Percentiles rank a stretch among this genome's conserved stretches.
These are phyloP conservation scores for Apodemus agrarius DNA, from an alignment of 2,797 vertebrate species.

Conservation along the genomic window DNA sequence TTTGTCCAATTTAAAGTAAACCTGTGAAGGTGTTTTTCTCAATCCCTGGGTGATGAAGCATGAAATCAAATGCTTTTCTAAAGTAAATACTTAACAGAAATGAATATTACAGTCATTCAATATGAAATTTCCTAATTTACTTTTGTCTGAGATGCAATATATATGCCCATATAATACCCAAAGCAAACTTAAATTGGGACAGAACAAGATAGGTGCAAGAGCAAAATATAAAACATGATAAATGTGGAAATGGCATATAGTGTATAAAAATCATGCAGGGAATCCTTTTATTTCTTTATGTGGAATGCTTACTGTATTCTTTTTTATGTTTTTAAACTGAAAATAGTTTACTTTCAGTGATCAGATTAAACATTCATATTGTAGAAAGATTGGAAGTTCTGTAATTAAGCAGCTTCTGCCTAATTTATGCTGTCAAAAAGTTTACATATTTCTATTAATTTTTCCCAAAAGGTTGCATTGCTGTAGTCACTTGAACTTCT, in stretches of 20 bases:
- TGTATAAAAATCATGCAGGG: neutral
- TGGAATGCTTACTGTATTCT: neutral
- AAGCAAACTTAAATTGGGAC: neutral
- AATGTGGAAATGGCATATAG: neutral
- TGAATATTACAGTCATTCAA: neutral
- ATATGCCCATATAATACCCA: neutral
- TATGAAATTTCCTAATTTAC: slow-evolving; percentile 14
- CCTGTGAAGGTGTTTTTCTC: slow-evolving; percentile 53
- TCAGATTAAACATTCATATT: neutral
- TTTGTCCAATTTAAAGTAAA: slow-evolving; percentile 48
- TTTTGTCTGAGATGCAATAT: neutral
- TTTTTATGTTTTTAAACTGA: neutral
- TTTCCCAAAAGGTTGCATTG: neutral
- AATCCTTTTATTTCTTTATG: neutral
- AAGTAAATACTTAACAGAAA: slow-evolving; percentile 42
- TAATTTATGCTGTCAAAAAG: neutral
- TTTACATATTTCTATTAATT: neutral
- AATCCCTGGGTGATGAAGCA: slow-evolving; percentile 7
- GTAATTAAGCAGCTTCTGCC: neutral
- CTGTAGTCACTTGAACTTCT: neutral
- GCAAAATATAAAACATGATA: neutral
- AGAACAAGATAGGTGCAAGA: neutral
- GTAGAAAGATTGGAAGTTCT: neutral
- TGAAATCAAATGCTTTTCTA: slow-evolving; percentile 56
- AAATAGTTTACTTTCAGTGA: neutral